Evolutionary conservation across 2,888 invertebrate species (phyloP).

Genomic region (Scaptomyza flava): DNA sequence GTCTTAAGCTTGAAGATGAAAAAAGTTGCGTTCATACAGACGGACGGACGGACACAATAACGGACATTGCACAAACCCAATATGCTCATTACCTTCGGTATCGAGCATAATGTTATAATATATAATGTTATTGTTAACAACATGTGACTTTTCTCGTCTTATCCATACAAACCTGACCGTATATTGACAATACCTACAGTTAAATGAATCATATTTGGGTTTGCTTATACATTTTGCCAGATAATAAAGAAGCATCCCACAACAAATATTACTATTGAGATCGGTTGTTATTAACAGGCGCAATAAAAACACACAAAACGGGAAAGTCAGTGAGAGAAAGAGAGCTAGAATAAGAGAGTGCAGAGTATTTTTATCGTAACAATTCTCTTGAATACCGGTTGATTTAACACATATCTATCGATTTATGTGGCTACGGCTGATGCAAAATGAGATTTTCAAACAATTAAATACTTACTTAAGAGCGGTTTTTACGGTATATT

Average conservation of each 20-base stretch:
- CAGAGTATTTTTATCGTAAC: background rate
- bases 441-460: constrained; percentile 8
- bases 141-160: background rate
- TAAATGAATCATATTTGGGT: background rate
- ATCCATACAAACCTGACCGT: background rate
- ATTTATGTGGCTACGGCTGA: constrained; percentile 25
- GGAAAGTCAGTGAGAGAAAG: background rate
- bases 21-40: too few species aligned
- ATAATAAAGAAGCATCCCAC: too few species aligned
- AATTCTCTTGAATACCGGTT: background rate
- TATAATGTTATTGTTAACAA: constrained; percentile 1
- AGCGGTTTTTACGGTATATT: background rate
- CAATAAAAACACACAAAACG: background rate
- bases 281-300: too few species aligned
- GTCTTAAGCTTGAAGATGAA: too few species aligned
- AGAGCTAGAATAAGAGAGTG: background rate
- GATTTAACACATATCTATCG: background rate
- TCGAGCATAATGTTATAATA: too few species aligned
- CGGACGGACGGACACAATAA: too few species aligned
- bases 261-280: background rate
- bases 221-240: background rate
- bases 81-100: too few species aligned
- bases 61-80: too few species aligned
- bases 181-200: background rate
- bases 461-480: background rate